Base-by-base conservation (phyloP, 2,797 vertebrate species). In the Acrossocheilus fasciatus region DNA sequence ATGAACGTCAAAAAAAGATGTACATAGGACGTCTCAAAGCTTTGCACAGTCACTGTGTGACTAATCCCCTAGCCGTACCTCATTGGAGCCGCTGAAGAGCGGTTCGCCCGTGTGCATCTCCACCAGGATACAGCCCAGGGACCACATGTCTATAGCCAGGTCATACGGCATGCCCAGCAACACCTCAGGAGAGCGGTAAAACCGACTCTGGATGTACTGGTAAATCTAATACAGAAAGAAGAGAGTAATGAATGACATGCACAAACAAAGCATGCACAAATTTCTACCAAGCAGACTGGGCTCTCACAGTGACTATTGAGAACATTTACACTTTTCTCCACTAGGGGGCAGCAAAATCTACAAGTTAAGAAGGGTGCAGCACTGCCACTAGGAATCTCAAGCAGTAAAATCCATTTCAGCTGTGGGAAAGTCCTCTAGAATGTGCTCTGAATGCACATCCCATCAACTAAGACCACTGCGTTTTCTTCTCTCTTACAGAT, bases 101-200 rank as follows among this genome's bases (percentile, higher is more conserved):
- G 97, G 97, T 91, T 98, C 97, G 87, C 97, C 97, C 0, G 97
- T 98, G 93, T 98, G 97, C 97, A 98, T 98, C 93, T 98, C 97
- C 92, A 98, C 97, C 85, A 98, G 95, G 91, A 98, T 98, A 91
- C 97, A 98, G 88, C 97, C 97, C 84, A 98, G 94, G 85, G 97
- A 98, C 97, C 97, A 98, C 97, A 98, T 98, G 93, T 98, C 97
- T 57, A 98, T 98, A 87, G 97, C 97, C 93, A 98, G 94, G 92
- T 98, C 97, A 0, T 98, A 98, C 7, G 97, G 97, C 92, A 98
- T 98, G 79, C 97, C 97, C 89, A 98, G 91, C 86, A 98, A 95
- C 86, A 98, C 97, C 93, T 98, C 97, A 0, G 97, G 97, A 2
- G 97, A 98, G 84, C 97, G 97, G 93, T 98, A 98, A 90, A 98